Conservation (phyloP, 64 coral and sea anemone genomes). For the Hydrozoanthus tunicans region DNA sequence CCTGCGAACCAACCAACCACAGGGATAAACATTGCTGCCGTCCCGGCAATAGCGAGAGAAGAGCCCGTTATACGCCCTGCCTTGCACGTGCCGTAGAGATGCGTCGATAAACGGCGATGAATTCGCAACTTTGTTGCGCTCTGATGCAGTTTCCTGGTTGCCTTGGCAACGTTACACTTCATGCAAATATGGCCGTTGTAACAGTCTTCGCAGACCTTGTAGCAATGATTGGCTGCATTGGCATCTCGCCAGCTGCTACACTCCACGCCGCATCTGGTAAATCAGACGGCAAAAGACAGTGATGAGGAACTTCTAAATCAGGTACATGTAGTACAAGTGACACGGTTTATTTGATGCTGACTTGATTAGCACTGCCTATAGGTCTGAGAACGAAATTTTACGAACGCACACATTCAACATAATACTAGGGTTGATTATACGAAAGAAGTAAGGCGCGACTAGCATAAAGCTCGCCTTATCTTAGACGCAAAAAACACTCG, state of each 20-base stretch:
- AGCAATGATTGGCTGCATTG: neutral
- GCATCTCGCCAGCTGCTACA: conserved; percentile 30
- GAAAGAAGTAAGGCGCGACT: too few relatives aligned
- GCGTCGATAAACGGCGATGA: conserved; percentile 33
- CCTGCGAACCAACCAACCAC: conserved; percentile 25
- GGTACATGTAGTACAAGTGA: too few relatives aligned
- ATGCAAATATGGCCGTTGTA: conserved; percentile 27
- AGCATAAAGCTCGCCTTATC: too few relatives aligned
- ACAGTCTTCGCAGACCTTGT: conserved; percentile 33
- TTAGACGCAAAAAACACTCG: too few relatives aligned
- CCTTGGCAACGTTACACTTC: conserved; percentile 44
- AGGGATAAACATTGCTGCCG: conserved; percentile 20
- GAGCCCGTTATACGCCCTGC: conserved; percentile 21
- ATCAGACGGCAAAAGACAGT: neutral
- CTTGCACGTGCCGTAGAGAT: conserved; percentile 22
- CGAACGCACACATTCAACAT: too few relatives aligned
- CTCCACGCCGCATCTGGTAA: conserved; percentile 36
- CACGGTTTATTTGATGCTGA: too few relatives aligned
- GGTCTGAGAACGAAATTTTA: too few relatives aligned
- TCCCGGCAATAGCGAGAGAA: conserved; percentile 27
- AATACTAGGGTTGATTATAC: too few relatives aligned
- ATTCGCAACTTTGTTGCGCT: neutral
- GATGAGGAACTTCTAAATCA: too few relatives aligned
- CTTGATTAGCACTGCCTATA: too few relatives aligned
- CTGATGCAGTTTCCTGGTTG: conserved; percentile 39